Percentiles rank a stretch among this genome's conserved stretches.
These are phyloP conservation scores for Yoshiicerus persimilis DNA, from an alignment of 1,140 invertebrate species.

Conservation along the genomic window DNA sequence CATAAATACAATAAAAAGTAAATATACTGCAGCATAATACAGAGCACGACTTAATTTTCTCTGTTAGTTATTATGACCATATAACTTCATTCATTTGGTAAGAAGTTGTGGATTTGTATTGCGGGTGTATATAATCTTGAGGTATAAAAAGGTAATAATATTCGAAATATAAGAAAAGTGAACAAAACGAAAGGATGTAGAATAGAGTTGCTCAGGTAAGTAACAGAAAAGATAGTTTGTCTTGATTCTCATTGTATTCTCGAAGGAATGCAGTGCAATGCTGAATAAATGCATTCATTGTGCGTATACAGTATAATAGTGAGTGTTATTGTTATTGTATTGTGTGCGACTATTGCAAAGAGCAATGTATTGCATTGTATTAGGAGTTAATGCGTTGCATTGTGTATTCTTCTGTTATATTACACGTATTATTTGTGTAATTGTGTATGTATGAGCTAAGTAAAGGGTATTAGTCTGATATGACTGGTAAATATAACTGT, in stretches of 20 bases:
- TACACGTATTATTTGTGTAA: not conserved
- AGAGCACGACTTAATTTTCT: not conserved
- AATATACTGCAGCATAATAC: not conserved
- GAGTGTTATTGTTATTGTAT: not conserved
- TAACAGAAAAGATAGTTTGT: not conserved
- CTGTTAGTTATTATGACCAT: no score
- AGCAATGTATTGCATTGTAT: not conserved
- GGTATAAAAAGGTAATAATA: not conserved
- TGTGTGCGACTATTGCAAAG: not conserved
- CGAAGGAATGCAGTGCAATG: not conserved
- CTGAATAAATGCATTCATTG: not conserved
- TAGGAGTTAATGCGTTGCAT: conserved; percentile 1
- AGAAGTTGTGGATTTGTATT: not conserved
- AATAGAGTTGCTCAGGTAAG: not conserved
- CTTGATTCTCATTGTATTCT: not conserved
- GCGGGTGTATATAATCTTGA: not conserved
- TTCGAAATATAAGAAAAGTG: no score
- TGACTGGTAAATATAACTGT: not conserved
- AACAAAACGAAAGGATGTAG: not conserved
- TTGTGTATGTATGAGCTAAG: not conserved
- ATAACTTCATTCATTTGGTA: not conserved
- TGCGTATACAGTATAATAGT: not conserved
- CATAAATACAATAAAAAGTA: not conserved
- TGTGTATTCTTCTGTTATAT: not conserved
- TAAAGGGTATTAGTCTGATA: not conserved